Evolutionary conservation across 1,140 invertebrate species (phyloP).

Genomic region (Diorhabda carinulata): DNA sequence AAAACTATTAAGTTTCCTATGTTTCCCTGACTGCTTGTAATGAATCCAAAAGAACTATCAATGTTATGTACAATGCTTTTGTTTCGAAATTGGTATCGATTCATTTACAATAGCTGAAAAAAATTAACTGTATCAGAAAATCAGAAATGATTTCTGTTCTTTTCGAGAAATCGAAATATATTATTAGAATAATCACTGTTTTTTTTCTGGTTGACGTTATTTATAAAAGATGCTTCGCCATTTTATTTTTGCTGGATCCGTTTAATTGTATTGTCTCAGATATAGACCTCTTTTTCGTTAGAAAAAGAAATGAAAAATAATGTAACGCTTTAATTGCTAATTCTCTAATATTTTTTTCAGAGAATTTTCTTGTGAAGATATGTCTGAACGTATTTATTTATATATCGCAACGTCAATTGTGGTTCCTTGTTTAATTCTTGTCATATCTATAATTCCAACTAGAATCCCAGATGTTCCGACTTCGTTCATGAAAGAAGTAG

Average conservation of each 20-base stretch:
- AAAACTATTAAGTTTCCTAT: too few relatives aligned
- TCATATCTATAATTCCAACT: conserved; percentile 3
- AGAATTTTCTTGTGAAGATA: not conserved
- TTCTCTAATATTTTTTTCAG: not conserved
- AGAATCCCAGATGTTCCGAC: conserved; percentile 26
- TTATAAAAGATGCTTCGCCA: too few relatives aligned
- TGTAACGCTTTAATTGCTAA: not conserved
- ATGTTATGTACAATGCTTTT: too few relatives aligned
- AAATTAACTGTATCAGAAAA: not conserved
- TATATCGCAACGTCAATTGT: not conserved
- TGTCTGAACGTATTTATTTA: not conserved
- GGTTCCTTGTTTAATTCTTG: not conserved
- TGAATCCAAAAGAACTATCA: too few relatives aligned
- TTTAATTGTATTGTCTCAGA: too few relatives aligned
- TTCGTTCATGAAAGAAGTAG: conserved; percentile 20
- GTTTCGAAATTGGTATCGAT: too few relatives aligned
- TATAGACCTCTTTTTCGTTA: not conserved
- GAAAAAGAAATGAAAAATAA: not conserved
- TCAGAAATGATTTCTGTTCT: not conserved
- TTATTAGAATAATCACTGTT: not conserved
- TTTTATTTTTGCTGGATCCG: too few relatives aligned
- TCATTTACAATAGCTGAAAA: too few relatives aligned
- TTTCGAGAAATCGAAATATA: not conserved
- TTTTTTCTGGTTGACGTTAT: too few relatives aligned
- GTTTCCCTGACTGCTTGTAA: too few relatives aligned